Base-by-base conservation (phyloP, 1,140 invertebrate species). In the Papilio helenus region DNA sequence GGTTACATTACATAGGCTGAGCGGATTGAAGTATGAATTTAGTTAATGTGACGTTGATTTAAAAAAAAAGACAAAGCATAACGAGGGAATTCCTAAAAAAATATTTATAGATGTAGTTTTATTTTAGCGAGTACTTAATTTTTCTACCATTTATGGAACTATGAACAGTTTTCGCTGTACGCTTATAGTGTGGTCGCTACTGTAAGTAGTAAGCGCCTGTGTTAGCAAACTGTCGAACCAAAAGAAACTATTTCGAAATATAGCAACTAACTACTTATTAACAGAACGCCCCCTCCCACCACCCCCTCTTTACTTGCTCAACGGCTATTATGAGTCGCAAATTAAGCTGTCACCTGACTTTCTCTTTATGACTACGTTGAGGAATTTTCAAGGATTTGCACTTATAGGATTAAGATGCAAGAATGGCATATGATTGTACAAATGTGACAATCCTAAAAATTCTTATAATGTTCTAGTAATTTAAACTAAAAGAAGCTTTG, bases 181-280 rank as follows among this genome's bases (percentile, higher is more conserved):
- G 81, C 82, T 83, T 12, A 18, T 49, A 78, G 79, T 58, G 49
- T 79, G 20, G 26, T 68, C 29, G n/a, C 46, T 65, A 26, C 44
- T 42, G 42, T 76, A 76, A 74, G 76, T 72, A 79, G 79, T 76
- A 51, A 65, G 61, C 76, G 68, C 79, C 79, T 73, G 80, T 80
- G 76, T 81, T 81, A 81, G 83, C 74, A 78, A 86, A 81, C 86
- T 87, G 85, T 90, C 87, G 86, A 87, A 89, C 79, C 80, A 82
- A 90, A 91, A 90, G 87, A 91, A 89, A 90, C 88, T 86, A 84
- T 89, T 86, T 81, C 81, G 82, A 85, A 87, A 88, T 88, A 88
- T 86, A 81, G 79, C 83, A 88, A 86, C 87, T 84, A 88, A 84
- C 81, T 82, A 85, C 81, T 86, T 85, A 86, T 83, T 84, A 85